These are phyloP conservation scores for Drosophila neocordata DNA, from an alignment of 1,140 invertebrate genomes.

Conservation along the genomic window DNA sequence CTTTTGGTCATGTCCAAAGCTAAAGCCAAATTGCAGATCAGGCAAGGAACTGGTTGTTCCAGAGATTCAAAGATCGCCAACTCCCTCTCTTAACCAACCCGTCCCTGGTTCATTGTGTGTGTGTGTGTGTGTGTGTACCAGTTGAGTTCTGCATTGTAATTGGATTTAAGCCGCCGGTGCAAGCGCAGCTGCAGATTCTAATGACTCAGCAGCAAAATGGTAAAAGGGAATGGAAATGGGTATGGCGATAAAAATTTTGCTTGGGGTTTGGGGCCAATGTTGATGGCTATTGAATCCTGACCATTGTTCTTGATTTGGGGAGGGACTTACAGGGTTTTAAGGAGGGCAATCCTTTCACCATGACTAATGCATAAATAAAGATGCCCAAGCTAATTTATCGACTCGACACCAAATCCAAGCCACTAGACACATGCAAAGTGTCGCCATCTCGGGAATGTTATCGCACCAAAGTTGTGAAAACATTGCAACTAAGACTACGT, in stretches of 20 bases:
- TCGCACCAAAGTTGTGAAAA: slow-evolving; percentile 44
- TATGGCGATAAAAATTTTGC: slow-evolving; percentile 8
- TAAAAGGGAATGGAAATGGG: not conserved
- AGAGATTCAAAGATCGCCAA: not conserved
- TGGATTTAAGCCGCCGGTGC: slow-evolving; percentile 73
- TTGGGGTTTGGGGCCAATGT: slow-evolving; percentile 35
- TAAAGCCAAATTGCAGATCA: slow-evolving; percentile 50
- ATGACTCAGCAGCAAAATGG: slow-evolving; percentile 59
- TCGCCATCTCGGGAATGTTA: slow-evolving; percentile 53
- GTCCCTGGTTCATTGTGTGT: slow-evolving; percentile 22
- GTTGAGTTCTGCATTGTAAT: slow-evolving; percentile 71
- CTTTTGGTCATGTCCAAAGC: slow-evolving; percentile 49
- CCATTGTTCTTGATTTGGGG: slow-evolving; percentile 48
- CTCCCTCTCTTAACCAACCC: too few relatives aligned
- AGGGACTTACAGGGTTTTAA: not conserved
- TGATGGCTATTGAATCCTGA: slow-evolving; percentile 20
- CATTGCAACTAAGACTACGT: slow-evolving; percentile 1
- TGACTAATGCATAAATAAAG: slow-evolving; percentile 68
- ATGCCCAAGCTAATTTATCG: slow-evolving; percentile 63
- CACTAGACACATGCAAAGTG: slow-evolving; percentile 42
- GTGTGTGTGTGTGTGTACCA: slow-evolving; percentile 1
- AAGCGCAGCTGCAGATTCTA: slow-evolving; percentile 71
- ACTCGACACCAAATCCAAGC: slow-evolving; percentile 25
- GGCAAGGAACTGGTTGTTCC: slow-evolving; percentile 25
- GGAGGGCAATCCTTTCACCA: slow-evolving; percentile 40